These are phyloP conservation scores for Homarus gammarus DNA, from an alignment of 2,888 invertebrate species.

Conservation along the genomic window DNA sequence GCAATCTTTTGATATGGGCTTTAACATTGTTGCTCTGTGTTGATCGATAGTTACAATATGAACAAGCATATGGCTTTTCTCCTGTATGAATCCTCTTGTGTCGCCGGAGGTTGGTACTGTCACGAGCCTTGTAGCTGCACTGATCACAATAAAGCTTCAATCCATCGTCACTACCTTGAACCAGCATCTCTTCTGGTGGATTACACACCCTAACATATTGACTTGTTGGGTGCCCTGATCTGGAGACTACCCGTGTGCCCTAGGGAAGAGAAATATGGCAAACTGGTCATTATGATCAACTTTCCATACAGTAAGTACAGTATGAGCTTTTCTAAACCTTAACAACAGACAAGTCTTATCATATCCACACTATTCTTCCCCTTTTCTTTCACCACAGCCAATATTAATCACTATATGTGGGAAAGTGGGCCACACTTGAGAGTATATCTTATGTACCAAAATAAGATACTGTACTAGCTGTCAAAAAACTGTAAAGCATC, in stretches of 20 bases:
- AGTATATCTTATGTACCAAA: background rate
- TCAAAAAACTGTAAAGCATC: conserved; percentile 2
- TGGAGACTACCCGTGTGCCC: conserved; percentile 49
- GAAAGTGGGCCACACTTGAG: conserved; percentile 3
- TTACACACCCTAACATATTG: conserved; percentile 55
- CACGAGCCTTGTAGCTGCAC: conserved; percentile 71
- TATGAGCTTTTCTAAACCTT: conserved; percentile 21
- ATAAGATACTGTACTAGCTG: background rate
- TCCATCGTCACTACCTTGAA: conserved; percentile 35
- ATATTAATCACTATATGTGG: background rate
- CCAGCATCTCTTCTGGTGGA: conserved; percentile 39
- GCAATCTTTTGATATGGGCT: conserved; percentile 60
- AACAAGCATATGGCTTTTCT: conserved; percentile 69
- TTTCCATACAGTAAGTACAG: conserved; percentile 13
- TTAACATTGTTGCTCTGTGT: conserved; percentile 67
- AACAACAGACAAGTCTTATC: conserved; percentile 35
- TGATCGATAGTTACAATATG: conserved; percentile 48
- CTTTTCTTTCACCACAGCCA: background rate
- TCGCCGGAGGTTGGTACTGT: conserved; percentile 63
- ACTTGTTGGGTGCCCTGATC: conserved; percentile 39
- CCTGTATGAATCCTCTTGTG: conserved; percentile 72
- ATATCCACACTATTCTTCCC: conserved; percentile 11
- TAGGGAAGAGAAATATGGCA: conserved; percentile 63
- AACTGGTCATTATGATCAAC: conserved; percentile 57
- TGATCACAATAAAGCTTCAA: conserved; percentile 57